Evolutionary conservation across 2,888 invertebrate genomes (phyloP), one percentile per base, ranked within the genome.

Genomic region (Erebia epiphron): DNA sequence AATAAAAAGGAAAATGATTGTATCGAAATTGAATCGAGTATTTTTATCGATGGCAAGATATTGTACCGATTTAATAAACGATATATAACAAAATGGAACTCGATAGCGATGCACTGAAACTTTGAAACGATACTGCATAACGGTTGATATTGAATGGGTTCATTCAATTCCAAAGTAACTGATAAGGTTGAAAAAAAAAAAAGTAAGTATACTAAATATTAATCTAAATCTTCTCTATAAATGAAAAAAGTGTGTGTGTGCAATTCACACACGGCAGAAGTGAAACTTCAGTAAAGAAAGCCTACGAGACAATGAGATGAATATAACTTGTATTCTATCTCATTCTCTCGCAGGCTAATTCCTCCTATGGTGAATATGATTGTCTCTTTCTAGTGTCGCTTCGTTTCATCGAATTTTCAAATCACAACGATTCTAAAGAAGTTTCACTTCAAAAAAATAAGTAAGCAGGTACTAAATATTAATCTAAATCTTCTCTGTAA

Each of bases 11-110:
- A 52, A 52, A 49, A 49, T 13, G 49, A 13, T 16, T 9, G 7
- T 16, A 52, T 18, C 52, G 16, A 10, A 16, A 52, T 52, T 16
- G 18, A 52, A 52, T 18, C 10, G 52, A 16, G 52, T n/a, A 52
- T 52, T 52, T 13, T 16, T 7, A 52, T 8, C 16, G 52, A 52
- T 2, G 16, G 16, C 3, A 52, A 52, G 52, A 52, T 1, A 14
- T 52, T n/a, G 18, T 52, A 52, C 3, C 57, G 57, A 57, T 57
- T 57, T 35, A 14, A 26, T 35, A 26, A 57, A 57, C 57, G 57
- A 57, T 26, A 57, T 35, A 57, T 57, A 57, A 57, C 21, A 14
- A 35, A 9, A 16, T 4, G 2, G 21, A 11, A n/a, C n/a, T 16
- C 41, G 16, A n/a, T n/a, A 14, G 1, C 35, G 0, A 14, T 4